Base-by-base conservation (phyloP, 37 sponge, comb jelly and placozoan species). In the Cliona cf. orientalis region DNA sequence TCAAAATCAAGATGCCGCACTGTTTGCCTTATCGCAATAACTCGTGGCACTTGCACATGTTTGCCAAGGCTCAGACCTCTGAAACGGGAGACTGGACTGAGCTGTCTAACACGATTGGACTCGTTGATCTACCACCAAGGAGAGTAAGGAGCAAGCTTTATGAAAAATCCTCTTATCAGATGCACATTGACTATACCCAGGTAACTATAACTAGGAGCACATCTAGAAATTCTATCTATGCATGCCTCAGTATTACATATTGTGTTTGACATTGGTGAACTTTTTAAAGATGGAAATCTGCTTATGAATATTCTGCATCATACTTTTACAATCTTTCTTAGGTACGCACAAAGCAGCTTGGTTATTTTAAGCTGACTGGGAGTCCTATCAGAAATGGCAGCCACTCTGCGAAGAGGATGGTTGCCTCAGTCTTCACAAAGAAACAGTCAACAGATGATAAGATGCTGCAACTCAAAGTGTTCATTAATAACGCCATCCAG, bases 1-100 rank as follows among this genome's bases (percentile, higher is more conserved):
- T 91, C 32, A 71, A 72, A 23, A 77, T 91, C 39, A 69, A 71
- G 31, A 69, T 91, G 9, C 91, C 91, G 28, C 91, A 91, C 69
- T 86, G 91, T 43, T 60, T 86, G 39, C 71, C 88, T 14, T 61
- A 61, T 38, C 41, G 45, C 33, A 80, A 74, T 38, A 57, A 58
- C 59, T 72, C 77, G 38, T 87, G 88, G 88, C 59, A 74, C 44
- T 29, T 87, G 17, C 79, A 86, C 42, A 31, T 86, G 43, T 58
- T 66, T 12, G 87, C 66, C 0, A 25, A 74, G 25, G 75, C 58
- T 5, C 49, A 76, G 55, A 75, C 69, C 61, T 29, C 63, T 9
- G 67, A 68, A 2, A 5, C 66, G 12, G 80, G 74, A 9, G 80
- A 78, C 2, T 86, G 87, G 87, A 19, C 79, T 35, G 56, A 72